Evolutionary conservation across 2,888 invertebrate species (phyloP).

Genomic region (Fragum whitleyi): DNA sequence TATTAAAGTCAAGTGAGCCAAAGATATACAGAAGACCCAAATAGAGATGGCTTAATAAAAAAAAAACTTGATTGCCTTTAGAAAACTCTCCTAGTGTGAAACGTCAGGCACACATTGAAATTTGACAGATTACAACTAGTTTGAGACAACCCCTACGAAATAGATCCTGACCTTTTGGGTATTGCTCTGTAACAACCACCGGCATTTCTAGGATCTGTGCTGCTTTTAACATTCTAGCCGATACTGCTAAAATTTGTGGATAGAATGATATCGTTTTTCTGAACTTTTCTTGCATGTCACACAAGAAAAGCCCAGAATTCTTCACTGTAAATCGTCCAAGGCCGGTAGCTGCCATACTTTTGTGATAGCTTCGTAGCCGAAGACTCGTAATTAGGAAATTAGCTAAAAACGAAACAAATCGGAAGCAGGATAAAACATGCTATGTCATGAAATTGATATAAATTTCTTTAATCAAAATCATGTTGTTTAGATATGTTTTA

Average conservation of each 20-base stretch:
- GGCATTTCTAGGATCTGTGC: slow-evolving; percentile 87
- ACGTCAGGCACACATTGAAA: too few relatives aligned
- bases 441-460: too few relatives aligned
- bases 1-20: too few relatives aligned
- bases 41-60: too few relatives aligned
- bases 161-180: slow-evolving; percentile 86
- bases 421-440: too few relatives aligned
- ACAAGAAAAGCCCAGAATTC: slow-evolving; percentile 82
- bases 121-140: slow-evolving; percentile 35
- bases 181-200: slow-evolving; percentile 88
- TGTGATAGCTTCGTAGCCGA: not conserved
- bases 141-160: slow-evolving; percentile 51
- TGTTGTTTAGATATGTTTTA: too few relatives aligned
- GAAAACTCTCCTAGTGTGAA: too few relatives aligned
- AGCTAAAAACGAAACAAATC: too few relatives aligned
- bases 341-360: slow-evolving; percentile 70
- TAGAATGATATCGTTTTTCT: slow-evolving; percentile 83
- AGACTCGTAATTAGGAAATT: not conserved
- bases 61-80: too few relatives aligned
- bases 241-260: slow-evolving; percentile 83
- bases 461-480: too few relatives aligned
- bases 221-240: slow-evolving; percentile 85
- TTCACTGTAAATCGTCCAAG: slow-evolving; percentile 79
- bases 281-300: slow-evolving; percentile 85
- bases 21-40: too few relatives aligned